A percentile compares a stretch with the other conserved stretches of the same genome.
phyloP scores from a whole-genome alignment of 2,113 vertebrate species.

The Origma solitaria region DNA sequence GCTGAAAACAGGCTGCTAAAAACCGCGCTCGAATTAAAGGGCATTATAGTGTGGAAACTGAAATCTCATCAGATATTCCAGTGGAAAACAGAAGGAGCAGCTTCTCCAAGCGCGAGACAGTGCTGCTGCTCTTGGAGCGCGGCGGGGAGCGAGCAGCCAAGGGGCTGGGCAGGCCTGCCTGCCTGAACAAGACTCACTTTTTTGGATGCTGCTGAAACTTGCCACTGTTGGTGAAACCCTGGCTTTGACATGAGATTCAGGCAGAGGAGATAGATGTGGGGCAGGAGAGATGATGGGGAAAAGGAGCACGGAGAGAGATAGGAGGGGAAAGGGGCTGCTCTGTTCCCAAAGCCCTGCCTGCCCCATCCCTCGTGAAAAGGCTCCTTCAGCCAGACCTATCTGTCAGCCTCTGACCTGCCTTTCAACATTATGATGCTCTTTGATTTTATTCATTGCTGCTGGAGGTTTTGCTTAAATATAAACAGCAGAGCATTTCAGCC shows the following conservation, averaged over 20 bases:
- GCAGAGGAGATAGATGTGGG: neutral
- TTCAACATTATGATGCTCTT: slow-evolving; percentile 32
- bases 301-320: neutral
- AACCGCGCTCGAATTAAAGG: neutral
- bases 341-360: neutral
- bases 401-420: slow-evolving; percentile 13
- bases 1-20: slow-evolving; percentile 30
- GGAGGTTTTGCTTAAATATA: slow-evolving; percentile 53
- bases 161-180: neutral
- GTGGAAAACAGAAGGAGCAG: neutral
- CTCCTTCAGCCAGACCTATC: slow-evolving; percentile 44
- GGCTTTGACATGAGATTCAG: neutral
- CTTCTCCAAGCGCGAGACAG: neutral
- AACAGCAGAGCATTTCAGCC: slow-evolving; percentile 50
- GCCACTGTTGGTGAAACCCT: neutral
- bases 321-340: slow-evolving; percentile 4
- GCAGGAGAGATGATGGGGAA: neutral
- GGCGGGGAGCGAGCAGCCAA: neutral
- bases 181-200: neutral
- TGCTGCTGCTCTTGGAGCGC: neutral
- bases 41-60: neutral
- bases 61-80: slow-evolving; percentile 5
- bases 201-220: neutral
- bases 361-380: slow-evolving; percentile 29
- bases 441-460: slow-evolving; percentile 59